These are phyloP conservation scores for Ditula angustiorana DNA, from an alignment of 2,888 invertebrate species.

Conservation along the genomic window DNA sequence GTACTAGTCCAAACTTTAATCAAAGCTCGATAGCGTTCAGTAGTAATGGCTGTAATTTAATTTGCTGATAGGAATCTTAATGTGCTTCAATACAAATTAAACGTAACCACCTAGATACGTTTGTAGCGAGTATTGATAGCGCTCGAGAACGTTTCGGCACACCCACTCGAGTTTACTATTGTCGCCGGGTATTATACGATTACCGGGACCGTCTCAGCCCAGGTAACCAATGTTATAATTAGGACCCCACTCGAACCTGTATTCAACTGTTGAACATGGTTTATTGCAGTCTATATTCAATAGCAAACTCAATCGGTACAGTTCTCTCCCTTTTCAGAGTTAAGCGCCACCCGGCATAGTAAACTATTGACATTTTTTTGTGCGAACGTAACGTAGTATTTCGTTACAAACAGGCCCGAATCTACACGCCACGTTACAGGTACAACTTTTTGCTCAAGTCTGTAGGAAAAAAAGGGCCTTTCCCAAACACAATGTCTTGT, in stretches of 20 bases:
- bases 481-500: constrained; percentile 58
- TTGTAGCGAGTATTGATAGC: constrained; percentile 36
- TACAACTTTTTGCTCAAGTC: constrained; percentile 56
- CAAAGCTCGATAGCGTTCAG: constrained; percentile 34
- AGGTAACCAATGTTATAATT: constrained; percentile 51
- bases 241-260: constrained; percentile 59
- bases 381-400: constrained; percentile 72
- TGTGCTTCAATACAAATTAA: constrained; percentile 39
- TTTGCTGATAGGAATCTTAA: constrained; percentile 37
- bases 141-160: constrained; percentile 34
- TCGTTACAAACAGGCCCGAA: constrained; percentile 58
- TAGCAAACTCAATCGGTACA: constrained; percentile 48
- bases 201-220: constrained; percentile 54
- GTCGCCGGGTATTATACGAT: constrained; percentile 38
- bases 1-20: constrained; percentile 13
- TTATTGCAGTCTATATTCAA: constrained; percentile 61
- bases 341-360: constrained; percentile 73
- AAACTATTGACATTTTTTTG: constrained; percentile 64
- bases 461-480: constrained; percentile 58
- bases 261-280: constrained; percentile 53
- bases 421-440: constrained; percentile 61
- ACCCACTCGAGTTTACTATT: constrained; percentile 41
- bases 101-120: constrained; percentile 38
- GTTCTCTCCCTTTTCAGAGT: constrained; percentile 56
- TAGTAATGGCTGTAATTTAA: constrained; percentile 36